Evolutionary conservation across 2,797 vertebrate species (phyloP).

Genomic region (Cyprinodon diabolis): DNA sequence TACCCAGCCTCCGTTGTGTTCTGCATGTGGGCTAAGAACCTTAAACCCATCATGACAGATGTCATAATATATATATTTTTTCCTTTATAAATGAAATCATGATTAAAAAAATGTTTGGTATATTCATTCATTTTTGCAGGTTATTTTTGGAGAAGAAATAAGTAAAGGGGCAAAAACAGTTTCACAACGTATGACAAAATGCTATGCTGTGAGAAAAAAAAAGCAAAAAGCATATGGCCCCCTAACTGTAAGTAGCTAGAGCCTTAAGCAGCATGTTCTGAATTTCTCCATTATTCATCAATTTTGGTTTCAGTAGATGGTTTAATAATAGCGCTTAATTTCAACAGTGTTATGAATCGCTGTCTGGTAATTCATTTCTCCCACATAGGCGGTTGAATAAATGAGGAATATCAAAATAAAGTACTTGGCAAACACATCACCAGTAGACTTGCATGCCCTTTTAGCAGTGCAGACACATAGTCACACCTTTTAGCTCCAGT

Average conservation of each 20-base stretch:
- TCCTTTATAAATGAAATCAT: not conserved
- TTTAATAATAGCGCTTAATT: not conserved
- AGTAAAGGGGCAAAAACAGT: not conserved
- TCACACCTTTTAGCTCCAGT: slow-evolving; percentile 21
- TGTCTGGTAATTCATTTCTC: not conserved
- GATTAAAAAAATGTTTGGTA: not conserved
- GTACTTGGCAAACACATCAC: slow-evolving; percentile 19
- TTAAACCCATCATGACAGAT: too few relatives aligned
- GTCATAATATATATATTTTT: too few relatives aligned
- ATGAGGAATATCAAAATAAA: slow-evolving; percentile 25
- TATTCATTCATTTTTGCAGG: not conserved
- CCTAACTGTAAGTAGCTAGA: not conserved
- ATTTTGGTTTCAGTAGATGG: not conserved
- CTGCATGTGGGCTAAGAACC: too few relatives aligned
- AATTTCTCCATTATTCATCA: not conserved
- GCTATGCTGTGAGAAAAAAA: not conserved
- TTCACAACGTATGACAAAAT: not conserved
- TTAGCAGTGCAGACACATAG: slow-evolving; percentile 3
- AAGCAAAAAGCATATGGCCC: too few relatives aligned
- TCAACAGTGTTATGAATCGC: not conserved
- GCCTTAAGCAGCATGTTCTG: not conserved
- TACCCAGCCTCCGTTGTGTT: too few relatives aligned
- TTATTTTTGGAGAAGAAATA: not conserved
- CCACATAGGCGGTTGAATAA: slow-evolving; percentile 15
- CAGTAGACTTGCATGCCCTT: slow-evolving; percentile 30